These are phyloP conservation scores for Monochamus saltuarius DNA, from an alignment of 1,140 invertebrate species.

Conservation along the genomic window DNA sequence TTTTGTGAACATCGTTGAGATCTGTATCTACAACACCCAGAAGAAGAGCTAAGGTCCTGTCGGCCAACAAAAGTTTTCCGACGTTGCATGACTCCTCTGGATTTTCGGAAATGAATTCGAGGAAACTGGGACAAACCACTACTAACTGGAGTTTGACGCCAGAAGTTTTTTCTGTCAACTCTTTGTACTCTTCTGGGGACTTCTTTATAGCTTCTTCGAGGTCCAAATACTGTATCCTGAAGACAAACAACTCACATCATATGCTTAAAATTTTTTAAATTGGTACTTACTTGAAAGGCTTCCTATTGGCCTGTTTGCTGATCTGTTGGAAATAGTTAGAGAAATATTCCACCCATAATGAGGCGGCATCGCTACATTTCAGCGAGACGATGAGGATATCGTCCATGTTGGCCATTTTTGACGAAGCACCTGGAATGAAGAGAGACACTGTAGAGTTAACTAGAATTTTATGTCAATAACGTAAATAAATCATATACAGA, in stretches of 20 bases:
- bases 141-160: slow-evolving; percentile 73
- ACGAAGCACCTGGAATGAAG: slow-evolving; percentile 40
- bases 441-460: slow-evolving; percentile 2
- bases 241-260: slow-evolving; percentile 43
- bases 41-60: slow-evolving; percentile 75
- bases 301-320: slow-evolving; percentile 62
- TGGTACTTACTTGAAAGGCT: slow-evolving; percentile 45
- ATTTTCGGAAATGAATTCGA: slow-evolving; percentile 61
- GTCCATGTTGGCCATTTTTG: slow-evolving; percentile 62
- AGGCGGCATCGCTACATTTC: slow-evolving; percentile 70
- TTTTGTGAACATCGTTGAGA: slow-evolving; percentile 62
- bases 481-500: background rate
- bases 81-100: slow-evolving; percentile 57
- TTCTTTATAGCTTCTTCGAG: slow-evolving; percentile 68
- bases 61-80: slow-evolving; percentile 64
- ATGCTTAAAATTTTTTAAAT: no score
- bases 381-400: slow-evolving; percentile 78
- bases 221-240: slow-evolving; percentile 69
- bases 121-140: slow-evolving; percentile 72
- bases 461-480: background rate
- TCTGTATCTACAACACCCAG: slow-evolving; percentile 69
- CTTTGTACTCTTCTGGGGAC: slow-evolving; percentile 55
- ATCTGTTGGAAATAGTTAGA: slow-evolving; percentile 79
- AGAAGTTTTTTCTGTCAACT: slow-evolving; percentile 60
- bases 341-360: slow-evolving; percentile 77